Base-by-base conservation (phyloP, 2,797 vertebrate species). In the Orestias chungarensis region DNA sequence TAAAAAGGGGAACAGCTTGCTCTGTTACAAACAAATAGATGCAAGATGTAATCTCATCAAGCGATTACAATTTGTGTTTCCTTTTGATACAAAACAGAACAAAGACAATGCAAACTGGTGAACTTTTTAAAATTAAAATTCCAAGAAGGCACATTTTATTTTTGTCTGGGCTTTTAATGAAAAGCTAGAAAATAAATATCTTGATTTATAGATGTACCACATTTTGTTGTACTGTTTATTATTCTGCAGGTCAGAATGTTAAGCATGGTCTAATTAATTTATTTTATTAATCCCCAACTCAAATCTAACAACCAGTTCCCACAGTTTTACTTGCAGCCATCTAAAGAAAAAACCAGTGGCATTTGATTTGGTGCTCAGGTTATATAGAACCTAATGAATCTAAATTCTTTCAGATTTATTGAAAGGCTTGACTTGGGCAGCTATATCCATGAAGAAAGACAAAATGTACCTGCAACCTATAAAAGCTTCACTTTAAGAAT, bases 41-140 rank as follows among this genome's bases (percentile, higher is more conserved):
- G 55, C 78, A 70, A 82, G 81, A 85, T 92, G 91, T 92, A 92
- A 93, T 93, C 92, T 91, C 83, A 88, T 93, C 84, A 92, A 90
- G 84, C 35, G 90, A 93, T 93, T 93, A 90, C 71, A 85, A 90
- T 87, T 78, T 81, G 76, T 66, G 23, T 76, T 84, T 55, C 73
- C 70, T 82, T 74, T 70, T 49, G 4, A 76, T 74, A 44, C 68
- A 54, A 83, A 61, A 81, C 25, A 29, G 70, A 89, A 86, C 78
- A 89, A 87, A 87, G 76, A 66, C 25, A 33, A 47, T 3, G 38
- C 59, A 64, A 68, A 57, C 31, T 54, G 65, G 42, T 42, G 33
- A 66, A 74, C 50, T 67, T 64, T 66, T 76, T 65, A 64, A 75
- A 50, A 44, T 43, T 46, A 76, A 68, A 18, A 11, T n/a, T 77